Evolutionary conservation across 2,888 invertebrate species (phyloP).

Genomic region (Alcis repandata): DNA sequence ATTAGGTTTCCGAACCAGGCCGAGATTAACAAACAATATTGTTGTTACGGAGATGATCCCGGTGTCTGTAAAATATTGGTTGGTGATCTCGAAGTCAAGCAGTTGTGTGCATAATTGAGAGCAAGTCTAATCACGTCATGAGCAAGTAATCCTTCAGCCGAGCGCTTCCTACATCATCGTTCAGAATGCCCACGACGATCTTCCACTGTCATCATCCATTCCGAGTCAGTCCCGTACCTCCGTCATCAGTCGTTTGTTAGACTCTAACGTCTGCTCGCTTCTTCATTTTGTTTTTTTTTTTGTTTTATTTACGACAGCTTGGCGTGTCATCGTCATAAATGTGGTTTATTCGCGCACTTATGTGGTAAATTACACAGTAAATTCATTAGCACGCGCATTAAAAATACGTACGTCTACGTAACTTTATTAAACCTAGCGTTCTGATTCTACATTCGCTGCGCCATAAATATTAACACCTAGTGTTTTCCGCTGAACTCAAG

Average conservation of each 20-base stretch:
- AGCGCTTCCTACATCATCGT: constrained; percentile 61
- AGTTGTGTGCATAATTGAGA: constrained; percentile 75
- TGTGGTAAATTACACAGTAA: constrained; percentile 48
- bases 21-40: constrained; percentile 48
- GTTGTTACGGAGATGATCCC: constrained; percentile 12
- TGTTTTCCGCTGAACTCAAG: background rate
- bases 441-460: background rate
- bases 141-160: constrained; percentile 66
- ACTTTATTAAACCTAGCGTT: constrained; percentile 5
- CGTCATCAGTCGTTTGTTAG: constrained; percentile 57
- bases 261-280: constrained; percentile 68
- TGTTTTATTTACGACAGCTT: constrained; percentile 58
- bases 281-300: constrained; percentile 51
- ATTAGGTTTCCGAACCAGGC: constrained; percentile 75
- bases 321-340: constrained; percentile 57
- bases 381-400: constrained; percentile 50
- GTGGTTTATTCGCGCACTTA: constrained; percentile 57
- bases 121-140: constrained; percentile 71
- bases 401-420: constrained; percentile 46
- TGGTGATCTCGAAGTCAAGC: constrained; percentile 71
- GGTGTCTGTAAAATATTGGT: constrained; percentile 60
- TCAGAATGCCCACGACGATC: constrained; percentile 51
- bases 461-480: constrained; percentile 5
- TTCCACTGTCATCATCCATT: constrained; percentile 54
- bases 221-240: constrained; percentile 50